These are phyloP conservation scores for Phymanthus crucifer DNA, from an alignment of 92 coral and sea anemone genomes.

Conservation along the genomic window DNA sequence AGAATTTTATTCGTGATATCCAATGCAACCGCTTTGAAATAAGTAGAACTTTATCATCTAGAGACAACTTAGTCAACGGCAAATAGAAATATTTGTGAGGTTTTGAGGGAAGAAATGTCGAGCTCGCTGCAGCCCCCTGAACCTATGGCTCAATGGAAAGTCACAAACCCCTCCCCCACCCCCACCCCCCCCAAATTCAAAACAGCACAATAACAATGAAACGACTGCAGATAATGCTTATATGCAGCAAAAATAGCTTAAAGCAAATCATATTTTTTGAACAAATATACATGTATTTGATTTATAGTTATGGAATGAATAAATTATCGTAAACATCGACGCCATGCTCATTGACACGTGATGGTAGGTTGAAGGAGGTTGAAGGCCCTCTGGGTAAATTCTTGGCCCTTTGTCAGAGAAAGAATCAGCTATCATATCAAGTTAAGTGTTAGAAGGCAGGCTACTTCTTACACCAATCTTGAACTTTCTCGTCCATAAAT, in stretches of 20 bases:
- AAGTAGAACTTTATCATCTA: not conserved
- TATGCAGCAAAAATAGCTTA: not conserved
- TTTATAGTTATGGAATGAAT: not conserved
- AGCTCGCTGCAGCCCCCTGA: not conserved
- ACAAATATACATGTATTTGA: not conserved
- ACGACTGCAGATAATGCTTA: not conserved
- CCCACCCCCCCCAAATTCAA: too few relatives aligned
- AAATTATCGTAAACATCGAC: constrained; percentile 9
- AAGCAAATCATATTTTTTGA: not conserved
- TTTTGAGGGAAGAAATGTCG: not conserved
- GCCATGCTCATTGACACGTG: constrained; percentile 20
- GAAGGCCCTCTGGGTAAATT: constrained; percentile 29
- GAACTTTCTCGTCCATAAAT: not conserved
- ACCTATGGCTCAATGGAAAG: not conserved
- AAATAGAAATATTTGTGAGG: not conserved
- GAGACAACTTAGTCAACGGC: not conserved
- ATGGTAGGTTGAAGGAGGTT: constrained; percentile 9
- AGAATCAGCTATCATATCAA: not conserved
- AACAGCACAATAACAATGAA: not conserved
- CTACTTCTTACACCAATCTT: constrained; percentile 34
- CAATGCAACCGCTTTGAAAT: not conserved
- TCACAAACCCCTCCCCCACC: not conserved
- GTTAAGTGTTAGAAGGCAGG: constrained; percentile 33
- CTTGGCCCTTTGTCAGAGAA: constrained; percentile 15
- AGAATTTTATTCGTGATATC: not conserved